Conservation (phyloP, 2,113 vertebrate species). For the Dolichotis patagonum region DNA sequence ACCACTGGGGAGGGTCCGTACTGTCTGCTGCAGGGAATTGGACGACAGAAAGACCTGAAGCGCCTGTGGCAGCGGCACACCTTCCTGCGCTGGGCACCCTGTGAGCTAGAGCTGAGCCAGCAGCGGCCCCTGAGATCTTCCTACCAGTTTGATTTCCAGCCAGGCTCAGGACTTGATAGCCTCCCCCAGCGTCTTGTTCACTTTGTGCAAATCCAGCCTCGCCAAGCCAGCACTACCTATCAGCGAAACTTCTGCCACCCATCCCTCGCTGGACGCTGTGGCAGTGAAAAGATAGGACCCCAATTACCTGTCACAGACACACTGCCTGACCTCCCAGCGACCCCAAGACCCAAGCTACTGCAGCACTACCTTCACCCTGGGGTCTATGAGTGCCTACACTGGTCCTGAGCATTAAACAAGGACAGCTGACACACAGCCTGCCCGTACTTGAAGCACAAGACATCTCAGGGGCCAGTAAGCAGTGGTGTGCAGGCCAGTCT, state of each 20-base stretch:
- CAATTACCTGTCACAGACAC: neutral
- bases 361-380: slow-evolving; percentile 73
- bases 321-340: slow-evolving; percentile 41
- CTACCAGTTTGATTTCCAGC: slow-evolving; percentile 75
- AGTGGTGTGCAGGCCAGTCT: neutral
- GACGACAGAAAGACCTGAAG: slow-evolving; percentile 79
- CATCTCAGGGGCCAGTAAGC: neutral
- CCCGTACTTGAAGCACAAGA: neutral
- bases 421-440: neutral
- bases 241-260: slow-evolving; percentile 78
- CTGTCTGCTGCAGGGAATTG: slow-evolving; percentile 81
- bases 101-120: slow-evolving; percentile 74
- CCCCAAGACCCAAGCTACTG: slow-evolving; percentile 54
- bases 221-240: slow-evolving; percentile 76
- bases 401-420: slow-evolving; percentile 78
- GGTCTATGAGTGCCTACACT: slow-evolving; percentile 84
- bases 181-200: slow-evolving; percentile 77
- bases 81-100: slow-evolving; percentile 80
- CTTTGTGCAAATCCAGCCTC: slow-evolving; percentile 62
- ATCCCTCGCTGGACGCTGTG: neutral
- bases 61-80: slow-evolving; percentile 69
- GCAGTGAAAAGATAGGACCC: neutral
- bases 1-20: slow-evolving; percentile 76
- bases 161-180: neutral
- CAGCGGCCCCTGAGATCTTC: slow-evolving; percentile 78